phyloP scores from a whole-genome alignment of 1,140 invertebrate species.

The Atta texana region DNA sequence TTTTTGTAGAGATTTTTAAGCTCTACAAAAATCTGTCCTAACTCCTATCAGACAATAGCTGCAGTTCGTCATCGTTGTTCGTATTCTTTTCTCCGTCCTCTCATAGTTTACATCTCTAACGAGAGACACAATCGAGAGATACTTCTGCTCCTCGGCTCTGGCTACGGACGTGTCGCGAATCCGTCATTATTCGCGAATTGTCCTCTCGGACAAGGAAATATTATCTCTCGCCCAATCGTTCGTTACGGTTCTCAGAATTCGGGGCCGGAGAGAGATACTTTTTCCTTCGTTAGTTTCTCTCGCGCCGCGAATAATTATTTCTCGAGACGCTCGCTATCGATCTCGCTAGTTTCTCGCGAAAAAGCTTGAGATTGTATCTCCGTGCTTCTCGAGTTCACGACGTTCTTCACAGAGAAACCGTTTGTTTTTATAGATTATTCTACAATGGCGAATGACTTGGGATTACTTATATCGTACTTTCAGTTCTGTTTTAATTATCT shows the following conservation, averaged over 20 bases:
- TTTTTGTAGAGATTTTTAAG: not conserved
- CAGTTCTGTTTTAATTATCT: not conserved
- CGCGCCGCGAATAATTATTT: conserved; percentile 51
- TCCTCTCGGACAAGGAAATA: conserved; percentile 50
- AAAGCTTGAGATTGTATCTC: conserved; percentile 1
- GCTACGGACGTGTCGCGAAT: conserved; percentile 57
- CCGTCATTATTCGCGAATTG: conserved; percentile 49
- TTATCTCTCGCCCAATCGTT: conserved; percentile 46
- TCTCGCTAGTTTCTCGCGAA: conserved; percentile 5
- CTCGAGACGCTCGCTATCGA: conserved; percentile 32
- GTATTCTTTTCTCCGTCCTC: conserved; percentile 46
- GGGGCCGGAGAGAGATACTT: conserved; percentile 24
- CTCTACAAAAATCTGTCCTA: not conserved
- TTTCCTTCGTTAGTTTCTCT: conserved; percentile 49
- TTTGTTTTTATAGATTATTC: not conserved
- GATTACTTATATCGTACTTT: not conserved
- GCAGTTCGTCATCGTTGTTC: not conserved
- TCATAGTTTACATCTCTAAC: conserved; percentile 52
- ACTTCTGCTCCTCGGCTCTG: conserved; percentile 33
- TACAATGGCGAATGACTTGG: not conserved
- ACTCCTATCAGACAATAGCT: conserved; percentile 14
- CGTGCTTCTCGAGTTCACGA: not conserved
- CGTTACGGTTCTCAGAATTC: conserved; percentile 54
- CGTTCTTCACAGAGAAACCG: not conserved
- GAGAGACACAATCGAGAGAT: conserved; percentile 56